phyloP scores from a whole-genome alignment of 1,140 invertebrate species.

The Sycobia sp. region DNA sequence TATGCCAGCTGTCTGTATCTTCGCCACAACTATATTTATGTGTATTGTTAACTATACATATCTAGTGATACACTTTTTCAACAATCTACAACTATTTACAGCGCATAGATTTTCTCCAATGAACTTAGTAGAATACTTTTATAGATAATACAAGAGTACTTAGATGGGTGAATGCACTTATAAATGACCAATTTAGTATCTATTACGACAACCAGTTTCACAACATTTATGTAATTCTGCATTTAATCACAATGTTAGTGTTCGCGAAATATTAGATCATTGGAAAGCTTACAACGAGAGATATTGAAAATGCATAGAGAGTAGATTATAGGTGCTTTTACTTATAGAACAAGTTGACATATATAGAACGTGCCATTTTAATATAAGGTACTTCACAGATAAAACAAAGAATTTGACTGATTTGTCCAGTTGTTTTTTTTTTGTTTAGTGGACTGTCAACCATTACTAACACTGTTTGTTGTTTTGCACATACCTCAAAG shows the following conservation, averaged over 20 bases:
- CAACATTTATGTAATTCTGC: background rate
- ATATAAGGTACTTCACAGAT: background rate
- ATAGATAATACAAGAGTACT: constrained; percentile 1
- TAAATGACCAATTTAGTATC: constrained; percentile 21
- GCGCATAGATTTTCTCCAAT: background rate
- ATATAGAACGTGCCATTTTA: constrained; percentile 10
- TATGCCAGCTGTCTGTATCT: background rate
- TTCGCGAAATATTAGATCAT: background rate
- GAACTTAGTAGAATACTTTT: background rate
- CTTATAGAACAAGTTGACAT: constrained; percentile 15
- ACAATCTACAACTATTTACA: background rate
- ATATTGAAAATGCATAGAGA: background rate
- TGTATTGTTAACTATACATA: background rate
- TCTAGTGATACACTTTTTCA: background rate
- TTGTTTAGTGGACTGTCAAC: no score
- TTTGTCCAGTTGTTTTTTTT: no score
- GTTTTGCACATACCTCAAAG: background rate
- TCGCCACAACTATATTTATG: background rate
- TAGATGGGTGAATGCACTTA: constrained; percentile 28
- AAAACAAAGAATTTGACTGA: background rate
- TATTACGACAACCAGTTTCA: background rate
- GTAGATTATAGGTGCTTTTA: constrained; percentile 6
- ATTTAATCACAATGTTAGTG: background rate
- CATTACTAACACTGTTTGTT: no score
- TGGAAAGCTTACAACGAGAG: no score